Evolutionary conservation across 1,140 invertebrate genomes (phyloP), one percentile per base, ranked within the genome.

Genomic region (Eupristina koningsbergeri): DNA sequence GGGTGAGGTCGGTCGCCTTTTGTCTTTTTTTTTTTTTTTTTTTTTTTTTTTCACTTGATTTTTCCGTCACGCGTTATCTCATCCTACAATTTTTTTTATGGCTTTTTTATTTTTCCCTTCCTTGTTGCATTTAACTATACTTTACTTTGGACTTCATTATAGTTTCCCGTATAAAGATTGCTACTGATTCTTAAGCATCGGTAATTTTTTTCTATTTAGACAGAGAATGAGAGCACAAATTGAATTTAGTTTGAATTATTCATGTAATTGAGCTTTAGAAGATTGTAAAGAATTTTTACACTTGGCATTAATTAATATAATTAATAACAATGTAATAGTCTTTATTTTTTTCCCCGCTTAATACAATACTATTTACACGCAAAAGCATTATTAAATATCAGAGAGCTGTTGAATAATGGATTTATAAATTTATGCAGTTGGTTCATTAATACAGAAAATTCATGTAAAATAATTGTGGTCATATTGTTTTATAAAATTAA

Each of bases 61-160:
- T 85, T 87, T 87, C 85, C 86, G 85, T 81, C 76, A 36, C 80
- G 84, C 84, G 61, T 75, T 58, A 76, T 53, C 61, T 31, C 29
- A 36, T 34, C 31, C 15, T 58, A 29, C 50, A 26, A n/a, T n/a
- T n/a, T n/a, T 61, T 53, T 76, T 76, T 76, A 36, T 39, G 15
- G 34, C 47, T 58, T 34, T 53, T 76, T 58, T 76, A 76, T 58
- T 39, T 76, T 76, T 58, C 13, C 74, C 74, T 36, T 31, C 47
- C 50, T 39, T 34, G 45, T 74, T 74, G 45, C 26, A 29, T 31
- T 76, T 76, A 53, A 76, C 74, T 31, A 26, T 71, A 71, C 22
- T 71, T 39, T n/a, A 71, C 36, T n/a, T 19, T 26, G 22, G 26
- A 71, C 36, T 71, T 41, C 22, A 36, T 71, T 39, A 58, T 58